Evolutionary conservation across 2,888 invertebrate genomes (phyloP).

Genomic region (Eugnorisma glareosa): DNA sequence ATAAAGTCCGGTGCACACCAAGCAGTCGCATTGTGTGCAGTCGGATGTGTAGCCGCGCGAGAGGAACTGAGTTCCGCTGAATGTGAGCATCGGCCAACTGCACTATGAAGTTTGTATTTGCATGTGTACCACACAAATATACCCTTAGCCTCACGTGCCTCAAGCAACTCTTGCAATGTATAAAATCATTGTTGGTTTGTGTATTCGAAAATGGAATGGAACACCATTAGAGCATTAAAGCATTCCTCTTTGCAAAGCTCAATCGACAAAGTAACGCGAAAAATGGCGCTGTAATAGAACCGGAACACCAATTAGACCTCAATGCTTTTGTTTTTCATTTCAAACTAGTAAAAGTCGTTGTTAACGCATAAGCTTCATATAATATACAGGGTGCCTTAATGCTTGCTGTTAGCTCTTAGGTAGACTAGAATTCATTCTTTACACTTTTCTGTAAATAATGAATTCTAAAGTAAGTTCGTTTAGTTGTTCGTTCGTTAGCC

Average conservation of each 20-base stretch:
- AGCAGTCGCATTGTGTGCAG: slow-evolving; percentile 35
- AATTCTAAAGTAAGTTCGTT: no score
- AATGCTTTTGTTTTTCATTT: slow-evolving; percentile 1
- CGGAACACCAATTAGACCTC: slow-evolving; percentile 13
- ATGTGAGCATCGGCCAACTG: slow-evolving; percentile 40
- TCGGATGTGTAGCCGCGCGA: slow-evolving; percentile 31
- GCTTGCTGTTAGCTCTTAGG: not conserved
- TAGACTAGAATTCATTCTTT: slow-evolving; percentile 23
- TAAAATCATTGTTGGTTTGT: slow-evolving; percentile 10
- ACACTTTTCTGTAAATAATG: no score
- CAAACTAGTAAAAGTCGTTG: not conserved
- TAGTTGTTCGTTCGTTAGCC: no score
- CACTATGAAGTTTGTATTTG: slow-evolving; percentile 39
- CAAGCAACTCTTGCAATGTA: not conserved
- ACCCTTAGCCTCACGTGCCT: slow-evolving; percentile 9
- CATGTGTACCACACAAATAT: slow-evolving; percentile 25
- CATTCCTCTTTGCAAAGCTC: not conserved
- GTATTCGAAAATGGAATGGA: not conserved
- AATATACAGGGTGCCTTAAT: not conserved
- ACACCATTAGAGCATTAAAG: slow-evolving; percentile 15
- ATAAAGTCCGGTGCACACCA: slow-evolving; percentile 39
- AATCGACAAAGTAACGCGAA: not conserved
- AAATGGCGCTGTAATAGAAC: slow-evolving; percentile 21
- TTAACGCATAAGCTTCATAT: not conserved
- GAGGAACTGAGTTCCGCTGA: slow-evolving; percentile 37